Evolutionary conservation across 2,797 vertebrate species (phyloP).

Genomic region (Gambelia wislizenii): DNA sequence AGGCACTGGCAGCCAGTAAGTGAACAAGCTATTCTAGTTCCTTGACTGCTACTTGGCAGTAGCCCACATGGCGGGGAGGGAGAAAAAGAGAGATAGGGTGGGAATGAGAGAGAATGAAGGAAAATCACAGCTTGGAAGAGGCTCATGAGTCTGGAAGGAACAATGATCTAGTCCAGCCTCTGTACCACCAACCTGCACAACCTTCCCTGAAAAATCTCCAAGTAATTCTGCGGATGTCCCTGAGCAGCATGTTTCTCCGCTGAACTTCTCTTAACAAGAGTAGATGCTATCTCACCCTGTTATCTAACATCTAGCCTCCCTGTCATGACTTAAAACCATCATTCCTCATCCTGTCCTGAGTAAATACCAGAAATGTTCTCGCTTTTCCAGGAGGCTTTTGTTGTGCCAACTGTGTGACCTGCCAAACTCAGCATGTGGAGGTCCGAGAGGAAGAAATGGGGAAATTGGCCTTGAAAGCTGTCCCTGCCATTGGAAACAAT

Average conservation of each 20-base stretch:
- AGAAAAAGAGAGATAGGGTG: background rate
- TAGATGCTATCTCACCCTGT: background rate
- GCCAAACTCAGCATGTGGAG: background rate
- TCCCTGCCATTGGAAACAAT: background rate
- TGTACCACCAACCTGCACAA: background rate
- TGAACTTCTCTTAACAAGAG: background rate
- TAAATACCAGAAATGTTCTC: background rate
- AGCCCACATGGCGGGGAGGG: background rate
- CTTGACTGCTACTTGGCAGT: background rate
- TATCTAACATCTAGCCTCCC: background rate
- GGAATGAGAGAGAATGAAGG: background rate
- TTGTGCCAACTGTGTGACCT: conserved; percentile 7
- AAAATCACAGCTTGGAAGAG: background rate
- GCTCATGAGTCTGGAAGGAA: background rate
- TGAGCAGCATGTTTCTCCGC: too few relatives aligned
- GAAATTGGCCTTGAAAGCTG: background rate
- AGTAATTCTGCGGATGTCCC: background rate
- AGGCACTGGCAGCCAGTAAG: background rate
- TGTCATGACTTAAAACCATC: background rate
- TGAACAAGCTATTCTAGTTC: background rate
- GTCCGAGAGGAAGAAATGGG: background rate
- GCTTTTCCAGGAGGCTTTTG: background rate
- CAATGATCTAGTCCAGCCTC: background rate
- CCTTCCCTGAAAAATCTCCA: background rate
- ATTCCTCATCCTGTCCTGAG: background rate